Conservation (phyloP, 1,140 invertebrate species). For the Drosophila auraria region DNA sequence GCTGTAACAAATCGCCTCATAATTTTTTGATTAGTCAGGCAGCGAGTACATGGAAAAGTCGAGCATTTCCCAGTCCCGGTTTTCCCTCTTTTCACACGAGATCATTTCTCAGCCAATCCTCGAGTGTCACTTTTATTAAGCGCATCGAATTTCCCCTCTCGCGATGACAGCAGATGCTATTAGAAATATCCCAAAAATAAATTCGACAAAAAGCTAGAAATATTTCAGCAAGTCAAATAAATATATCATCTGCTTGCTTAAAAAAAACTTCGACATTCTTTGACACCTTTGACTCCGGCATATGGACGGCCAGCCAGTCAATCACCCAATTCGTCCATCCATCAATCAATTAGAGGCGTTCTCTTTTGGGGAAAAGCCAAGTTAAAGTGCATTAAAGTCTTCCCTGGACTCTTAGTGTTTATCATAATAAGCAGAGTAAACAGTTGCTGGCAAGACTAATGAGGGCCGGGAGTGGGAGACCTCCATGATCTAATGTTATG, state of each 20-base stretch:
- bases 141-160: constrained; percentile 65
- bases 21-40: constrained; percentile 75
- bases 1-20: constrained; percentile 72
- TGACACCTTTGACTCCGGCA: constrained; percentile 69
- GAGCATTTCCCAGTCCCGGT: constrained; percentile 9
- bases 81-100: constrained; percentile 8
- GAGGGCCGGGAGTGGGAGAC: constrained; percentile 45
- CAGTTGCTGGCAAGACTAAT: constrained; percentile 74
- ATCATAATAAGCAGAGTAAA: constrained; percentile 78
- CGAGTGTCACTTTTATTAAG: constrained; percentile 77
- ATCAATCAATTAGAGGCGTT: constrained; percentile 73
- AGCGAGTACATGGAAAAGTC: constrained; percentile 25
- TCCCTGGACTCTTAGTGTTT: constrained; percentile 60
- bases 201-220: constrained; percentile 35
- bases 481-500: constrained; percentile 79
- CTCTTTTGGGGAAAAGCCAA: constrained; percentile 28
- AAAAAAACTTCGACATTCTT: constrained; percentile 32
- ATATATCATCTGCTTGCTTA: constrained; percentile 49
- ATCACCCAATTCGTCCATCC: constrained; percentile 57
- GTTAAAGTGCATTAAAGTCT: constrained; percentile 71
- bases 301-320: constrained; percentile 50
- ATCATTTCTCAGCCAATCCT: constrained; percentile 9
- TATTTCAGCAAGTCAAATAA: constrained; percentile 65
- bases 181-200: constrained; percentile 18
- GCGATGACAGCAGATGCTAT: constrained; percentile 53